Conservation (phyloP, 2,113 vertebrate species). For the Paratilapia polleni region DNA sequence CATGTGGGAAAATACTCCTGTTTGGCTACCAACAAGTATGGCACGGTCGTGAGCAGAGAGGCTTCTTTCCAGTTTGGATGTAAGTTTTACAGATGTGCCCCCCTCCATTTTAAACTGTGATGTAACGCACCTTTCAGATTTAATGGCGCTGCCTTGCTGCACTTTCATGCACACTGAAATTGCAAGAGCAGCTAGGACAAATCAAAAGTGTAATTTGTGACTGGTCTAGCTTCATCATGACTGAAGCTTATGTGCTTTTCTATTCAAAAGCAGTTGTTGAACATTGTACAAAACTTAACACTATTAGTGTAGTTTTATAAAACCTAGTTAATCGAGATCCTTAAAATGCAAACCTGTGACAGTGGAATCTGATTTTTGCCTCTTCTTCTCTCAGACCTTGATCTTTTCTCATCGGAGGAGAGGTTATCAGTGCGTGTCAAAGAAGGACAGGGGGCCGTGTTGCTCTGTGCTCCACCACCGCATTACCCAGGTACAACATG, state of each 20-base stretch:
- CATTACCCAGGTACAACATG: conserved; percentile 89
- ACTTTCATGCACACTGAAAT: conserved; percentile 17
- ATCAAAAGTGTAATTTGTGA: conserved; percentile 26
- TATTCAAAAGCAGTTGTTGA: neutral
- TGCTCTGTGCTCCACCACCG: conserved; percentile 91
- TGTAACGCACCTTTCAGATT: neutral
- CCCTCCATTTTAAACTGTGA: neutral
- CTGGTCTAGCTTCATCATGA: conserved; percentile 11
- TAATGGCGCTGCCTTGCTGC: neutral
- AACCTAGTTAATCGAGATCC: neutral
- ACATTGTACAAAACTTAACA: neutral
- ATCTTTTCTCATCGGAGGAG: conserved; percentile 94
- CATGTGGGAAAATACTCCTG: conserved; percentile 91
- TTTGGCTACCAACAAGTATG: conserved; percentile 87
- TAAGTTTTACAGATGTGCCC: conserved; percentile 77
- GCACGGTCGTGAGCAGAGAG: conserved; percentile 88
- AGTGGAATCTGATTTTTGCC: neutral
- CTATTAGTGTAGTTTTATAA: neutral
- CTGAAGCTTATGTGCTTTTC: neutral
- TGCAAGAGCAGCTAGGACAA: conserved; percentile 26
- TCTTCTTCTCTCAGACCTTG: conserved; percentile 83
- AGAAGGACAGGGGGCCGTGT: conserved; percentile 92
- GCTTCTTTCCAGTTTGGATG: conserved; percentile 93
- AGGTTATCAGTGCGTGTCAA: conserved; percentile 88
- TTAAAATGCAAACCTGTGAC: neutral